A percentile compares a stretch with the other conserved stretches of the same genome.
Evolutionary conservation across 2,888 invertebrate species (phyloP).

Genomic region (Trissolcus japonicus): DNA sequence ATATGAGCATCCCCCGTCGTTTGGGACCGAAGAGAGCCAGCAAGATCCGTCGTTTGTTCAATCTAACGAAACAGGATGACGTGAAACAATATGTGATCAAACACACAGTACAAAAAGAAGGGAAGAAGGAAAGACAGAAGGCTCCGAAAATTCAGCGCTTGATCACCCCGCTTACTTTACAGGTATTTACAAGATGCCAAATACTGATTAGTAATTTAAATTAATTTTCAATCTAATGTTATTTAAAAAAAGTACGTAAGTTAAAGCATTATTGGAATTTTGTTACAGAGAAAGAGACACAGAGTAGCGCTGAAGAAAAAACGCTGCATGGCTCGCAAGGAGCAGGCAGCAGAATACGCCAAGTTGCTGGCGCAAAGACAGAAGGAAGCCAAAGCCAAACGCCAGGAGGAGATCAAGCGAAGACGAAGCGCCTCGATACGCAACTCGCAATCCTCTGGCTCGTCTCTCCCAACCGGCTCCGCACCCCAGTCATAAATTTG

Average conservation of each 20-base stretch:
- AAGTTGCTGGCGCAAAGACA: conserved; percentile 84
- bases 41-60: conserved; percentile 95
- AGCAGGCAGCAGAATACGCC: conserved; percentile 84
- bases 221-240: not conserved
- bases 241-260: too few species aligned
- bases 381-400: conserved; percentile 83
- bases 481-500: too few species aligned
- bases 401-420: conserved; percentile 88
- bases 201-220: too few species aligned
- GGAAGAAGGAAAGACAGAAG: conserved; percentile 81
- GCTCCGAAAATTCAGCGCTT: conserved; percentile 89
- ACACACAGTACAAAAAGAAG: conserved; percentile 84
- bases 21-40: conserved; percentile 98
- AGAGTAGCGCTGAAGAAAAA: conserved; percentile 83
- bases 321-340: conserved; percentile 81
- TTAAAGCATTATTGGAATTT: not conserved
- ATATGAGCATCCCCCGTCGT: conserved; percentile 76
- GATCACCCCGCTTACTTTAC: conserved; percentile 83
- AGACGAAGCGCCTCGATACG: conserved; percentile 90
- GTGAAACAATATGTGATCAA: conserved; percentile 98
- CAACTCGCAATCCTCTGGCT: conserved; percentile 88
- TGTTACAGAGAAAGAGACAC: conserved; percentile 82
- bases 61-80: conserved; percentile 90
- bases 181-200: conserved; percentile 69
- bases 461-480: too few species aligned